Percentiles rank a stretch among this genome's conserved stretches.
Evolutionary conservation across 2,888 invertebrate species (phyloP).

Genomic region (Platycheirus albimanus): DNA sequence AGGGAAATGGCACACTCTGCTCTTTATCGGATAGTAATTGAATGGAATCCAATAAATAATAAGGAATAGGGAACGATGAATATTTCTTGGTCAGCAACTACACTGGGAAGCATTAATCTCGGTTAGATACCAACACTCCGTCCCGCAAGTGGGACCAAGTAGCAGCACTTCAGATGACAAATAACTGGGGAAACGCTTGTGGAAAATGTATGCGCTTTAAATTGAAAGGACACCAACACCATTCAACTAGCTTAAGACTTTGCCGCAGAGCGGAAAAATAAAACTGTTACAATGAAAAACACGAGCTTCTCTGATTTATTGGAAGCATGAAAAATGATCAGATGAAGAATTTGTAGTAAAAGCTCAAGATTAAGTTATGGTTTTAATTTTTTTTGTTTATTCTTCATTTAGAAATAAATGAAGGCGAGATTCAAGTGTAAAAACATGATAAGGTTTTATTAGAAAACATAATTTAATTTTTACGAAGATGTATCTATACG

Average conservation of each 20-base stretch:
- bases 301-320: slow-evolving; percentile 51
- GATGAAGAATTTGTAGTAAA: neutral
- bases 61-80: slow-evolving; percentile 21
- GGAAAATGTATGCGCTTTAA: slow-evolving; percentile 50
- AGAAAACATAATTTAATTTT: too few relatives aligned
- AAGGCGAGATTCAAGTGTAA: too few relatives aligned
- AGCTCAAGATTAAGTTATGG: neutral
- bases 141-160: slow-evolving; percentile 39
- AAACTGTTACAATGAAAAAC: slow-evolving; percentile 48
- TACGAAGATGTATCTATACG: too few relatives aligned
- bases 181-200: slow-evolving; percentile 38
- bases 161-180: slow-evolving; percentile 52
- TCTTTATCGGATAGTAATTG: slow-evolving; percentile 58
- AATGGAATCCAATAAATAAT: slow-evolving; percentile 25
- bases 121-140: slow-evolving; percentile 54
- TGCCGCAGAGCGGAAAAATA: neutral
- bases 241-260: slow-evolving; percentile 1
- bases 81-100: slow-evolving; percentile 49
- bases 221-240: slow-evolving; percentile 33
- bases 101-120: slow-evolving; percentile 52
- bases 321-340: slow-evolving; percentile 5
- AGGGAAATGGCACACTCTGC: slow-evolving; percentile 25
- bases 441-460: too few relatives aligned
- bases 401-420: too few relatives aligned
- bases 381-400: too few relatives aligned